phyloP scores from a whole-genome alignment of 2,797 vertebrate species.

The Sitta carolinensis region DNA sequence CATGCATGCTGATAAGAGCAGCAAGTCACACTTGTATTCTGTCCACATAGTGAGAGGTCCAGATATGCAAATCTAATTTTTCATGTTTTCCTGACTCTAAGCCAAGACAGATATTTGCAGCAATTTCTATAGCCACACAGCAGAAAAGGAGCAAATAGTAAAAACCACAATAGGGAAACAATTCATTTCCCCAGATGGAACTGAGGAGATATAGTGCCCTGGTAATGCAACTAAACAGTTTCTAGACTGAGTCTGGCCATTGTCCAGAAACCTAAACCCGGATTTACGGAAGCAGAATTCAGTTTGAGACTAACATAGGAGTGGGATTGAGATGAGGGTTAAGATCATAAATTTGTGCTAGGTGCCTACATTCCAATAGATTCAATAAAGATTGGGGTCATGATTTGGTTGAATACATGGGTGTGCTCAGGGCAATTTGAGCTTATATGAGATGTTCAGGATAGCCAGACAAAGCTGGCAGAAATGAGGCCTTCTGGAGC shows the following conservation, averaged over 20 bases:
- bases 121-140: fast-evolving
- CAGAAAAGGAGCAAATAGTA: not conserved
- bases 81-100: not conserved
- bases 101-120: not conserved
- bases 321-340: not conserved
- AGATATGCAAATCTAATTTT: not conserved
- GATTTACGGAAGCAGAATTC: not conserved
- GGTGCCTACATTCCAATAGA: not conserved
- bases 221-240: not conserved
- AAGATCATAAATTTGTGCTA: not conserved
- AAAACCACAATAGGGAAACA: not conserved
- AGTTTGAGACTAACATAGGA: not conserved
- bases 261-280: not conserved
- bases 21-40: not conserved
- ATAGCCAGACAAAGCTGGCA: not conserved
- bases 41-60: not conserved
- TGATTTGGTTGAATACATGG: not conserved
- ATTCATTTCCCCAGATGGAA: not conserved
- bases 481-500: not conserved
- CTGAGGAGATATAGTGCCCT: not conserved
- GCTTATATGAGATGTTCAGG: not conserved
- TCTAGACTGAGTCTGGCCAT: not conserved
- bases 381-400: not conserved
- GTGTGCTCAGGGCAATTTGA: not conserved
- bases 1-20: not conserved